Base-by-base conservation (phyloP, 2,113 vertebrate genomes). In the Trogon surrucura region DNA sequence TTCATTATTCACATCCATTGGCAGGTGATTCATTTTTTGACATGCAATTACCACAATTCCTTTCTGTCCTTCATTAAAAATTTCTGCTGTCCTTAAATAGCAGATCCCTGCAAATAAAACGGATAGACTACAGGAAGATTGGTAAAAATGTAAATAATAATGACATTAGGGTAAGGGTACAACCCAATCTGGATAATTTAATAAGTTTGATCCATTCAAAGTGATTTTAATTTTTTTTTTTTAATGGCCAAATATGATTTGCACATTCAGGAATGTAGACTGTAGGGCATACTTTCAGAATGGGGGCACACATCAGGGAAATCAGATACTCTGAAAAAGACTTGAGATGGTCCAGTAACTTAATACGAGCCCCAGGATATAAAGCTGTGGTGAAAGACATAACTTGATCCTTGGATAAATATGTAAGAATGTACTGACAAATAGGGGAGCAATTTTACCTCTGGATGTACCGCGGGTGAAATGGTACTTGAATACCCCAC, bases 291-390 rank as follows among this genome's bases (percentile, higher is more conserved):
- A 7, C 30, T 38, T 71, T 17, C 29, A 74, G 69, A 86, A 86
- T 9, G 48, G 38, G 62, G 48, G 48, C 65, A 77, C 58, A 27
- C 70, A 85, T 85, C 60, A 85, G 54, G 80, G 32, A 87, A 91
- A 87, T 65, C 34, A 77, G 65, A 77, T 16, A 64, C 38, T 48
- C 77, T 72, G 54, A 30, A 61, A 56, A 85, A 77, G 90, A n/a
- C 74, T n/a, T 36, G 88, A 88, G 82, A 80, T 77, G 85, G 85
- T 65, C 53, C 80, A 87, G 34, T 30, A 45, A 91, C 5, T 57
- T 60, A 67, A 95, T 60, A 29, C 6, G 34, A 93, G 88, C 86
- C 86, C 53, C 77, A 67, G 93, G 89, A 72, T 18, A 67, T 10
- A 53, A 19, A 11, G 13, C 21, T 56, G 5, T 30, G n/a, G 69